Base-by-base conservation (phyloP, 2,888 invertebrate genomes). In the Eulithis prunata region DNA sequence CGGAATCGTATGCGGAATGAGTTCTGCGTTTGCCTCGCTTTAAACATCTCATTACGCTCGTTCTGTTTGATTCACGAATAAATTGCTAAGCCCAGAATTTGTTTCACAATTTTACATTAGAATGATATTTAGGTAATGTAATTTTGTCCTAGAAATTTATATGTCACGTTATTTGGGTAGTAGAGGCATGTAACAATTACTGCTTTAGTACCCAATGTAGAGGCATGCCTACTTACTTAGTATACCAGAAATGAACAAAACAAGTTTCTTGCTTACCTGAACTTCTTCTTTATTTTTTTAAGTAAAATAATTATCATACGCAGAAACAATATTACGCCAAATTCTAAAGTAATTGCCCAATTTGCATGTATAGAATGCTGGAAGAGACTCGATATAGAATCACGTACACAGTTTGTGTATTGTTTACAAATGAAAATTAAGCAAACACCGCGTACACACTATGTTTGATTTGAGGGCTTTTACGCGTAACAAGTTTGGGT, bases 391-490 rank as follows among this genome's bases (percentile, higher is more conserved):
- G 21, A 51, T 51, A 36, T 56, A 13, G 43, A 51, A 58, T 46
- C 54, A 59, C 51, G 55, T 64, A 51, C 51, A 21, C 45, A 41
- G 56, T 43, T 53, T 45, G 61, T 57, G 57, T 52, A 14, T 61
- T 49, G 57, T 61, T 53, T 61, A 65, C 65, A 49, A 46, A 61
- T 65, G 57, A 65, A 65, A 65, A 61, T 54, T 47, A 61, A 43
- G 60, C 52, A 53, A 65, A 65, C 57, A 65, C 36, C 5, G 41
- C 21, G 46, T 41, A 57, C 38, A 52, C 28, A 55, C 32, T 58
- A 43, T 65, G 57, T 61, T 65, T 61, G 57, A 49, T 41, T 61
- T 53, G 61, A 61, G 28, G 49, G 61, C 52, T 65, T 65, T 57
- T 52, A 57, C 52, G 11, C 45, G 28, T 62, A 57, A 62, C 62